Percentiles rank a stretch among this genome's conserved stretches.
Conservation (phyloP, 2,888 invertebrate genomes). For the Diploptera punctata region DNA sequence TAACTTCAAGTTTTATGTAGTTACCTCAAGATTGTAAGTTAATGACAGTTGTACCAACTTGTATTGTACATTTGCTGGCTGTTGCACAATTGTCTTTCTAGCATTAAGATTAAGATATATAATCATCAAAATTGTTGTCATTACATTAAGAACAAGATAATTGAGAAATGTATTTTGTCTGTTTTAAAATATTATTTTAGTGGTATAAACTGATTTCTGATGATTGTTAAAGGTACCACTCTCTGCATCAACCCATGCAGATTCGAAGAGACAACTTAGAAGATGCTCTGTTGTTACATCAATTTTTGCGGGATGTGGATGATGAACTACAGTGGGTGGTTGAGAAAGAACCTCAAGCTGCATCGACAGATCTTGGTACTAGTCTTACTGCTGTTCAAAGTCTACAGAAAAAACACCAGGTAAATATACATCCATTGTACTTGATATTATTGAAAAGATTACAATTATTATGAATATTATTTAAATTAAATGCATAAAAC, state of each 20-base stretch:
- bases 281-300: constrained; percentile 86
- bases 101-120: no score
- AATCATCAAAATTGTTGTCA: background rate
- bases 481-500: no score
- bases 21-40: no score
- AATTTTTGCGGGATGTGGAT: constrained; percentile 90
- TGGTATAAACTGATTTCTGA: no score
- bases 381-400: constrained; percentile 80
- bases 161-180: background rate
- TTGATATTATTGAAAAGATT: no score
- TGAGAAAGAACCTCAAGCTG: constrained; percentile 74
- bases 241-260: constrained; percentile 88
- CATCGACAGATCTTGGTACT: constrained; percentile 72
- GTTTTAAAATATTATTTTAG: background rate
- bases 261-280: constrained; percentile 91
- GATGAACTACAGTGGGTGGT: constrained; percentile 93
- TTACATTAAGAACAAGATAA: no score
- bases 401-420: constrained; percentile 91
- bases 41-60: no score
- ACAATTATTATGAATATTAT: no score
- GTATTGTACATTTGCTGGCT: no score
- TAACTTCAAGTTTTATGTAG: no score
- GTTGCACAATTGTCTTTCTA: no score
- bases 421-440: no score
- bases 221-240: constrained; percentile 67